phyloP scores from a whole-genome alignment of 37 sponge, comb jelly and placozoan genomes.

The Diacarnus erythraeanus region DNA sequence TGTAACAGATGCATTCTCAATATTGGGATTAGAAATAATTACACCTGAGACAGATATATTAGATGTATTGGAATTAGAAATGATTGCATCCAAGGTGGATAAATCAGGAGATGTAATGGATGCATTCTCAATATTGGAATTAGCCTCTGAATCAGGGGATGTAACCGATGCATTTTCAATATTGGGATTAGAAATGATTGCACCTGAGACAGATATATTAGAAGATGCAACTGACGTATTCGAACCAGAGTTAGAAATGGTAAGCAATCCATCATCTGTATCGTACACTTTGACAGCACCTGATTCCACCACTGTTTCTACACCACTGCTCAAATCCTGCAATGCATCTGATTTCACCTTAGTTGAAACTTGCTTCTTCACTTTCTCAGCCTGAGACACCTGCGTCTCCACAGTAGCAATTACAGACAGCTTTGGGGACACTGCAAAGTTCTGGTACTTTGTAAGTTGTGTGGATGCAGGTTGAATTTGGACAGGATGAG shows the following conservation, averaged over 20 bases:
- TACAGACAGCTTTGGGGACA: conserved; percentile 1
- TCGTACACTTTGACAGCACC: too few species aligned
- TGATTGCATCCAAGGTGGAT: not conserved
- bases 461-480: not conserved
- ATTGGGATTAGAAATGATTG: too few species aligned
- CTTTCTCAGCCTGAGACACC: not conserved
- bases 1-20: too few species aligned
- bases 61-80: too few species aligned
- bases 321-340: too few species aligned
- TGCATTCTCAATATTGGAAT: too few species aligned
- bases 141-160: not conserved
- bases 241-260: too few species aligned
- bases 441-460: conserved; percentile 12
- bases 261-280: too few species aligned
- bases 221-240: not conserved
- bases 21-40: not conserved
- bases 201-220: not conserved
- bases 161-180: too few species aligned
- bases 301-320: too few species aligned
- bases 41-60: not conserved
- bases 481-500: not conserved
- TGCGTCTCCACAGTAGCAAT: not conserved
- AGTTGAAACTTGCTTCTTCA: not conserved
- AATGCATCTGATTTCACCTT: not conserved
- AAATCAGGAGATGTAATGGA: not conserved